These are phyloP conservation scores for Odontamblyopus lacepedii DNA, from an alignment of 2,797 vertebrate species.

Conservation along the genomic window DNA sequence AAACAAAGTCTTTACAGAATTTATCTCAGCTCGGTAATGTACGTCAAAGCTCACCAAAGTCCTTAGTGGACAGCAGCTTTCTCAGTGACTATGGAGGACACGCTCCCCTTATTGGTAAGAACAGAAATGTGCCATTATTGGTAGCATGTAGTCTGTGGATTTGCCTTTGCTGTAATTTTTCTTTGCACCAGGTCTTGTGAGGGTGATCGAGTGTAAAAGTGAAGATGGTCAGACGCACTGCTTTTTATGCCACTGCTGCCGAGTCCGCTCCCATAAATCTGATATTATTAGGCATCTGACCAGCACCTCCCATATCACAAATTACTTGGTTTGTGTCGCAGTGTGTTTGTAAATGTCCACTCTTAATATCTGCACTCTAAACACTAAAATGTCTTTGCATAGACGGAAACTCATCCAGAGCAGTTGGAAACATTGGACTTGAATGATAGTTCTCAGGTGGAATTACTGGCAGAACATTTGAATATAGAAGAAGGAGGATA, in stretches of 20 bases:
- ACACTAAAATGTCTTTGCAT: constrained; percentile 21
- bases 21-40: background rate
- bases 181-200: constrained; percentile 62
- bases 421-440: constrained; percentile 34
- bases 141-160: background rate
- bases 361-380: background rate
- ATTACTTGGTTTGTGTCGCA: constrained; percentile 65
- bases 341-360: background rate
- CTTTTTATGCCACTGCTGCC: constrained; percentile 76
- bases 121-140: background rate
- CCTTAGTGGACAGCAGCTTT: constrained; percentile 17
- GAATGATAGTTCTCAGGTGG: constrained; percentile 26
- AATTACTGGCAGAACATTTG: constrained; percentile 50
- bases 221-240: constrained; percentile 46
- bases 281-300: constrained; percentile 63
- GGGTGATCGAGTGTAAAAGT: constrained; percentile 60
- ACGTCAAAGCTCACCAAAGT: background rate
- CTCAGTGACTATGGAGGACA: constrained; percentile 37
- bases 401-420: constrained; percentile 64
- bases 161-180: background rate
- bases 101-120: constrained; percentile 65
- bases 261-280: constrained; percentile 46
- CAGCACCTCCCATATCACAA: constrained; percentile 55
- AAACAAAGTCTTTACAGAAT: background rate
- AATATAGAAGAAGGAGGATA: constrained; percentile 57